Conservation (phyloP, 2,888 invertebrate genomes). For the Aleiodes alternator region DNA sequence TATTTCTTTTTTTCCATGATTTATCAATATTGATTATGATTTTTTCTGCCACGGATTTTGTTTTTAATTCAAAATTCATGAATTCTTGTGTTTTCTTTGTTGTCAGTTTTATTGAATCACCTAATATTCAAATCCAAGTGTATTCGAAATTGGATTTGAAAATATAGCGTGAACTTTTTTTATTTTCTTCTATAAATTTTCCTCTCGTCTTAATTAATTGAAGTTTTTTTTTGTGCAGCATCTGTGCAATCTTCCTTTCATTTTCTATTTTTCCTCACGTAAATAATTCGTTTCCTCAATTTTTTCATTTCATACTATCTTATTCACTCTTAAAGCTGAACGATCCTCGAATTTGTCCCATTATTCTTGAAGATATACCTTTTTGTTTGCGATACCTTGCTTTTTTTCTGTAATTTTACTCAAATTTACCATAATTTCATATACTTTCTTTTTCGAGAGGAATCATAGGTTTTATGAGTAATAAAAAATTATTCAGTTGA, state of each 20-base stretch:
- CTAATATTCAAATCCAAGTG: conserved; percentile 42
- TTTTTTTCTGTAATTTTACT: too few relatives aligned
- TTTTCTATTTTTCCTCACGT: conserved; percentile 8
- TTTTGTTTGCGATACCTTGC: too few relatives aligned
- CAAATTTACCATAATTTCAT: too few relatives aligned
- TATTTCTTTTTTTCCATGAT: neutral
- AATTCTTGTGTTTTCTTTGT: too few relatives aligned
- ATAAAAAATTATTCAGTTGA: too few relatives aligned
- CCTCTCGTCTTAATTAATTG: neutral
- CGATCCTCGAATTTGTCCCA: conserved; percentile 19
- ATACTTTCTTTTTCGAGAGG: too few relatives aligned
- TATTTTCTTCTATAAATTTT: neutral
- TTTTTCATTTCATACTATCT: neutral
- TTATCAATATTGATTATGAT: conserved; percentile 14
- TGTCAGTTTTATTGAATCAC: conserved; percentile 9
- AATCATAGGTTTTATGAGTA: too few relatives aligned
- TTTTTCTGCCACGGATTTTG: neutral
- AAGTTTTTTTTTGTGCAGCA: neutral
- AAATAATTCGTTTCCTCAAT: neutral
- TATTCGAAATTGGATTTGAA: conserved; percentile 48
- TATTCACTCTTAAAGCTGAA: conserved; percentile 23
- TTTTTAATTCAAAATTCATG: conserved; percentile 13
- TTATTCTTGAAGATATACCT: too few relatives aligned
- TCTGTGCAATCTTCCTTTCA: neutral
- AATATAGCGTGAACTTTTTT: conserved; percentile 49